These are phyloP conservation scores for Nasua narica DNA, from an alignment of 2,797 vertebrate genomes.

Conservation along the genomic window DNA sequence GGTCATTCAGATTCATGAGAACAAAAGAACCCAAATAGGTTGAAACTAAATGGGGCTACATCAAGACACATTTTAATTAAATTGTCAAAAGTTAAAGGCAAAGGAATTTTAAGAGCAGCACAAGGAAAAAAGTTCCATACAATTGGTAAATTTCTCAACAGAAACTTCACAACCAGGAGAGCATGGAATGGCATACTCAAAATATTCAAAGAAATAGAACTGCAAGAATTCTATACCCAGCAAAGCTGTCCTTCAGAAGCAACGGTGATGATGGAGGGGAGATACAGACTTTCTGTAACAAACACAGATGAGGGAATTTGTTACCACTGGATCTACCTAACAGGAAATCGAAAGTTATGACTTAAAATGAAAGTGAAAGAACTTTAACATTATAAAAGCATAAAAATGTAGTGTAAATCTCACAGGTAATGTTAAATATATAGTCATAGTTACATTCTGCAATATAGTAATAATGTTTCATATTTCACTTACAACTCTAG, in stretches of 20 bases:
- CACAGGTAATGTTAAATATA: neutral
- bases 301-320: neutral
- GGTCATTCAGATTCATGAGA: neutral
- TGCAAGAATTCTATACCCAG: neutral
- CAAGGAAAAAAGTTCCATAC: neutral
- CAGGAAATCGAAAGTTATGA: neutral
- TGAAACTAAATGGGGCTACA: neutral
- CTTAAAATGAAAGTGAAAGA: neutral
- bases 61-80: neutral
- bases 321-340: neutral
- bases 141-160: neutral
- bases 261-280: neutral
- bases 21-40: neutral
- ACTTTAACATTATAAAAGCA: neutral
- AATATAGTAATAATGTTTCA: neutral
- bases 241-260: neutral
- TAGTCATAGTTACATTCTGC: neutral
- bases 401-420: neutral
- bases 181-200: neutral
- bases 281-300: neutral
- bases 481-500: neutral
- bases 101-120: neutral
- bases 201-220: neutral
- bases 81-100: neutral
- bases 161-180: neutral